Evolutionary conservation across 1,140 invertebrate genomes (phyloP), one percentile per base, ranked within the genome.

Genomic region (Papilio xuthus): DNA sequence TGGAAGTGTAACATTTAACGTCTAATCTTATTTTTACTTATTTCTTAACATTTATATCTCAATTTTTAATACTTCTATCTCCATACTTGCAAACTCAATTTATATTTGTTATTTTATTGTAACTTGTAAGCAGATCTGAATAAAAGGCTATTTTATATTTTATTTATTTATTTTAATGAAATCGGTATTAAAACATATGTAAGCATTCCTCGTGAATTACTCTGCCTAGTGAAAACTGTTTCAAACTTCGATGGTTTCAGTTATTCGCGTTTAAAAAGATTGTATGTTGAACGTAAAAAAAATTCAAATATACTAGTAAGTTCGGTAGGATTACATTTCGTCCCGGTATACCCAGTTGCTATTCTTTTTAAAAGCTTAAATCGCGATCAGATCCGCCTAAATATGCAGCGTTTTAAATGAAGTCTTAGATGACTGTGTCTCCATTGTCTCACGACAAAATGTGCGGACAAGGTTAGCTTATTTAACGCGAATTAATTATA

Each of bases 321-420:
- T n/a, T 53, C 9, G 7, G 50, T 53, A 47, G 44, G 18, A 18
- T 32, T 60, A 41, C 18, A 60, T 41, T 42, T 18, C 74, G 1
- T 42, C 74, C 42, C 42, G 41, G 79, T 87, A 86, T 90, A 80
- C 88, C 20, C 69, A 84, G 80, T 85, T 80, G 82, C 84, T 88
- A 90, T 91, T 91, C 90, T 91, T 92, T 93, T 91, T 92, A 93
- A 93, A 92, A 91, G 90, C 90, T 90, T 86, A 88, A 90, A 89
- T 86, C 89, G 86, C 86, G 85, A 87, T 88, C 82, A 84, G 86
- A 87, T 88, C 84, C 85, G 86, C 85, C 91, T 91, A 90, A 93
- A 92, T 92, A 93, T 93, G 86, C 91, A 91, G 90, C 89, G 26
- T 92, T 93, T 93, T 93, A 93, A 93, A 93, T 92, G 91, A 91